Evolutionary conservation across 1,140 invertebrate genomes (phyloP).

Genomic region (Lepidurus couesii): DNA sequence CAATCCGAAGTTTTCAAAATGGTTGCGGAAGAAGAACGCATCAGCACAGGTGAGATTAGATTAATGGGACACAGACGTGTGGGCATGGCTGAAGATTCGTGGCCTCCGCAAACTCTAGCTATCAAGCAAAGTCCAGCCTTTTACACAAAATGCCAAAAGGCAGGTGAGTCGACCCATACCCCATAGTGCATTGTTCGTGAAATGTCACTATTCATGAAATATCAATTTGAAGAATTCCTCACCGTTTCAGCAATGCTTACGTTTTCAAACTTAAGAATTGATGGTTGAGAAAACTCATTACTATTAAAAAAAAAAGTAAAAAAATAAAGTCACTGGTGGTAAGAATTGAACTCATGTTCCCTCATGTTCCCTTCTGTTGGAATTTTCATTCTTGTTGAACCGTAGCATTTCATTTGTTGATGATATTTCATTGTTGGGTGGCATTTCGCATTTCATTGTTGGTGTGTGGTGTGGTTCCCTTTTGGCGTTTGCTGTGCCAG

Average conservation of each 20-base stretch:
- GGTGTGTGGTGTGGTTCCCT: background rate
- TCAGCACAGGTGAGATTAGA: slow-evolving; percentile 15
- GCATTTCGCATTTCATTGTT: background rate
- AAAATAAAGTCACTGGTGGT: no score
- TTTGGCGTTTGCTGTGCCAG: background rate
- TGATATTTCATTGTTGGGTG: background rate
- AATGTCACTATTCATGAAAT: background rate
- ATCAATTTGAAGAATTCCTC: no score
- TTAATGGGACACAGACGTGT: background rate
- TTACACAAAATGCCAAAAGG: background rate
- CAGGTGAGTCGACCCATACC: background rate
- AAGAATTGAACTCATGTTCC: no score
- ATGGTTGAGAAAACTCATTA: no score
- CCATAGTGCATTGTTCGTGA: background rate
- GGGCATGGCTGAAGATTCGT: background rate
- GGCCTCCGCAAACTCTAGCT: background rate
- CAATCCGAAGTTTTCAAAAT: slow-evolving; percentile 28
- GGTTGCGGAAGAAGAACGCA: slow-evolving; percentile 28
- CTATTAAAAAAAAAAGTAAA: no score
- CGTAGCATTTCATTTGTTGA: background rate
- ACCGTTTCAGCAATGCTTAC: no score
- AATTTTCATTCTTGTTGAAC: background rate
- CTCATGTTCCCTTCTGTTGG: background rate
- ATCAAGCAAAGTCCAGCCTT: background rate
- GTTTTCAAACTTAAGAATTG: no score